A percentile compares a stretch with the other conserved stretches of the same genome.
Conservation (phyloP, 2,888 invertebrate genomes). For the Subacronicta megacephala region DNA sequence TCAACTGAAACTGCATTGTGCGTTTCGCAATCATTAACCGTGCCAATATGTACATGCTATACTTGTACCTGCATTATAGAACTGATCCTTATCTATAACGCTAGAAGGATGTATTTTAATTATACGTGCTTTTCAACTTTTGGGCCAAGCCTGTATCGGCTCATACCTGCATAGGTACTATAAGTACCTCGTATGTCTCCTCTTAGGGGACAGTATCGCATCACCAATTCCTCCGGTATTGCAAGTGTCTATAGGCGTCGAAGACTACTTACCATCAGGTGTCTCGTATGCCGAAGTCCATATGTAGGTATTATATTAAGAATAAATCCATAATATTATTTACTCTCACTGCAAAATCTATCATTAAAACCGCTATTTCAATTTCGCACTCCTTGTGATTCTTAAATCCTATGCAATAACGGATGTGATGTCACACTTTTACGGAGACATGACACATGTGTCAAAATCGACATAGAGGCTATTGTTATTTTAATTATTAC, state of each 20-base stretch:
- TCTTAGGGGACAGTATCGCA: too few species aligned
- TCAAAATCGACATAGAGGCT: constrained; percentile 42
- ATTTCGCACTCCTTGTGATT: constrained; percentile 2
- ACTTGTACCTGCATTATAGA: constrained; percentile 24
- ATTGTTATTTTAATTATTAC: constrained; percentile 59
- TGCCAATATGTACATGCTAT: constrained; percentile 28
- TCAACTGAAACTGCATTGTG: constrained; percentile 52
- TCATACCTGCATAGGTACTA: too few species aligned
- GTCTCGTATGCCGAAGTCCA: not conserved
- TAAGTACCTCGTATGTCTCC: too few species aligned
- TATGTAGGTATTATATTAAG: too few species aligned
- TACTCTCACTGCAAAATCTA: not conserved
- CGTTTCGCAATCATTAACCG: constrained; percentile 42
- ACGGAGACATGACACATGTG: constrained; percentile 35
- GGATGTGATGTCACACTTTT: constrained; percentile 33
- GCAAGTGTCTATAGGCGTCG: too few species aligned
- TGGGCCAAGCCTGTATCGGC: too few species aligned
- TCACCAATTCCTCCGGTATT: too few species aligned
- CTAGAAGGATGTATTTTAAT: constrained; percentile 4
- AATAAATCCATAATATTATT: too few species aligned
- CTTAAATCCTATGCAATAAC: constrained; percentile 6
- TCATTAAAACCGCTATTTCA: constrained; percentile 10
- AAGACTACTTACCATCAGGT: too few species aligned
- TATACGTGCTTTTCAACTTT: not conserved
- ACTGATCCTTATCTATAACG: constrained; percentile 19